Evolutionary conservation across 2,113 vertebrate species (phyloP), one percentile per base, ranked within the genome.

Genomic region (Recurvirostra avosetta): DNA sequence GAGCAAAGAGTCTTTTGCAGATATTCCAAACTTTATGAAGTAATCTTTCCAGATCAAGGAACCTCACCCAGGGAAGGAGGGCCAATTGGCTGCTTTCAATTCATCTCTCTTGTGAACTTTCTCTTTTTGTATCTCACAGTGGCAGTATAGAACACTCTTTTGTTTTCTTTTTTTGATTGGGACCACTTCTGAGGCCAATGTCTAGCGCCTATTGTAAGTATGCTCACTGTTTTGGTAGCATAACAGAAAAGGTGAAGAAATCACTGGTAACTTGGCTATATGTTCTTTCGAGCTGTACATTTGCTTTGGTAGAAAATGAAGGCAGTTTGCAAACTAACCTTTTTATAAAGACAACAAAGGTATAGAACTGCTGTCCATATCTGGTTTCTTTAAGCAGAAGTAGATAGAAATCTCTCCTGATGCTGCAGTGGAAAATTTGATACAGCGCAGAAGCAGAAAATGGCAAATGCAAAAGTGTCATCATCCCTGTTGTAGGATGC

Each of bases 371-470:
- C 40, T 90, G 50, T 92, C 92, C 22, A 94, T 91, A 86, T 14
- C 68, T 96, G 74, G 40, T 81, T 90, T 67, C 77, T 91, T 81
- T 70, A 49, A 65, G 36, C 7, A 5, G 22, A 91, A 74, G 47
- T 8, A 59, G 70, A 76, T 43, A 58, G 73, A 93, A 84, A 93
- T 90, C 50, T 91, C 55, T 93, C 43, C 66, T 90, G 65, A 88
- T 4, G 5, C 70, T 58, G 47, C 6, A n/a, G 70, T 91, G 82
- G 85, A 92, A 90, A 93, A 93, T 65, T 17, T 85, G 32, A 89
- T 82, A 40, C 5, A 86, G 67, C 22, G 53, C 45, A 94, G 83
- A 76, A 90, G 55, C n/a, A 87, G 89, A 91, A 94, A 84, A 91
- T n/a, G 52, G 45, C 80, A 93, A 85, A 75, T 86, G 58, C 26